Base-by-base conservation (phyloP, 2,888 invertebrate genomes). In the Xylota sylvarum region DNA sequence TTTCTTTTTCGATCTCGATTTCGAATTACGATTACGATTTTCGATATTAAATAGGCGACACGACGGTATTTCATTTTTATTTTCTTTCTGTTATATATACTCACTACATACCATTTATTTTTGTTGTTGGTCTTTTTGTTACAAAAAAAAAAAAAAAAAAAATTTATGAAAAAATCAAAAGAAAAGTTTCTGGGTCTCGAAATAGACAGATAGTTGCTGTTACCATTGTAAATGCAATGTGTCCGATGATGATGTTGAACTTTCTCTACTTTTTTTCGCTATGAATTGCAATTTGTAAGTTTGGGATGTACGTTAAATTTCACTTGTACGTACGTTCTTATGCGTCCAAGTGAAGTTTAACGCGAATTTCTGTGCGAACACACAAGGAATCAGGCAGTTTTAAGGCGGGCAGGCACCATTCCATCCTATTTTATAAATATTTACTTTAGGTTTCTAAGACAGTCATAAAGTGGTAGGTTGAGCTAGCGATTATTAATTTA, bases 201-300 rank as follows among this genome's bases (percentile, higher is more conserved):
- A 82, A 86, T 86, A 86, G 86, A 86, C 73, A 86, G 82, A 86
- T 86, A 86, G 86, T 86, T 86, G 86, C 86, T 86, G 86, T 86
- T 86, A 86, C 86, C 86, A 86, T 86, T 86, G 86, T 86, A 82
- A 56, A 65, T 81, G 72, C 85, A 86, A 86, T 86, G 82, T 43
- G 81, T 69, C 56, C 70, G 70, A 76, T 82, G 74, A 65, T 27
- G 60, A 77, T 86, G 73, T 86, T 86, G 86, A 86, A 86, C 86
- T 86, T 86, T 86, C 86, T 86, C 86, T 86, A 52, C 76, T 81
- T 72, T 58, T 14, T 48, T 56, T 62, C 56, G 69, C 50, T 85
- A 55, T 70, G 67, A 84, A 72, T 85, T 85, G 85, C 85, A 85
- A 80, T 72, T 85, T 85, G 85, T 85, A 85, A 76, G 81, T 85